Percentiles rank a stretch among this genome's conserved stretches.
phyloP scores from a whole-genome alignment of 2,113 vertebrate species.

The Oreochromis spilurus region DNA sequence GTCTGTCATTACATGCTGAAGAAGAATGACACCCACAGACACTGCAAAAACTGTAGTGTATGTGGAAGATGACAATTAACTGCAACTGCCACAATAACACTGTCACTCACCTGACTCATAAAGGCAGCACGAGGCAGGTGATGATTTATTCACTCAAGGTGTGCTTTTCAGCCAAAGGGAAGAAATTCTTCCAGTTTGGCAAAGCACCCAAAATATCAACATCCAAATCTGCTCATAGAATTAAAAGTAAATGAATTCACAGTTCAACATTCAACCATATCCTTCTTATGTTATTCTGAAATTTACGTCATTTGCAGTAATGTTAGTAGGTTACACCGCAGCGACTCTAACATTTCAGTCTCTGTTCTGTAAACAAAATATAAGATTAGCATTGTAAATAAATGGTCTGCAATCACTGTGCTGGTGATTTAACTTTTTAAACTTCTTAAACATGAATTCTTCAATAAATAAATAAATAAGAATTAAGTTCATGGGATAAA shows the following conservation, averaged over 20 bases:
- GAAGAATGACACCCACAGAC: not conserved
- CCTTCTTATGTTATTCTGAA: not conserved
- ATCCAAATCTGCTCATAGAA: not conserved
- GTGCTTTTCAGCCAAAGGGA: not conserved
- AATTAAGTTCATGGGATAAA: not conserved
- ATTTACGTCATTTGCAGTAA: not conserved
- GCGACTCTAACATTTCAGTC: not conserved
- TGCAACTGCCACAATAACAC: not conserved
- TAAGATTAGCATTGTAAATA: not conserved
- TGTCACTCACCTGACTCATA: not conserved
- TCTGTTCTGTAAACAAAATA: not conserved
- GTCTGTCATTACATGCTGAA: not conserved
- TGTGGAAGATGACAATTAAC: not conserved
- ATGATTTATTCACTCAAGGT: not conserved
- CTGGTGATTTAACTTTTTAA: not conserved
- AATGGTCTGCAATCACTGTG: not conserved
- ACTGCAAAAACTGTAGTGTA: not conserved
- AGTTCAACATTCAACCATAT: not conserved
- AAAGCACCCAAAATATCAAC: not conserved
- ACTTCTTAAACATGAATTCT: not conserved
- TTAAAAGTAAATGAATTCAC: not conserved
- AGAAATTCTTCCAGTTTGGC: not conserved
- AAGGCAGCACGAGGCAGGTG: not conserved
- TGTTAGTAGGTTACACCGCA: not conserved
- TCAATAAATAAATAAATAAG: not conserved